These are phyloP conservation scores for Athalia rosae DNA, from an alignment of 2,888 invertebrate species.

Conservation along the genomic window DNA sequence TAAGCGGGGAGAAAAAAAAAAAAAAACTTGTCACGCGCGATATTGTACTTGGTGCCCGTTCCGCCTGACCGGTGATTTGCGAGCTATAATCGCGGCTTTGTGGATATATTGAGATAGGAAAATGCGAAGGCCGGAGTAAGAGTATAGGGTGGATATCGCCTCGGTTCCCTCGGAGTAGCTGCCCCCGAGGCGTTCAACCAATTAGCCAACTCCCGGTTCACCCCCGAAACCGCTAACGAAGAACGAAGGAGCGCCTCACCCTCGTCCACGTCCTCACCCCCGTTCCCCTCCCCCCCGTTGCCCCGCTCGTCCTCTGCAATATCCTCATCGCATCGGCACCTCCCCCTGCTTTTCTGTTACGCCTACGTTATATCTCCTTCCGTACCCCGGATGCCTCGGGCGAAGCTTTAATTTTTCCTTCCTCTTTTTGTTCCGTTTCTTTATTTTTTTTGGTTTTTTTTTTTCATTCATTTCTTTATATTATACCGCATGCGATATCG, in stretches of 20 bases:
- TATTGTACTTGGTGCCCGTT: too few relatives aligned
- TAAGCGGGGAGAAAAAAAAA: too few relatives aligned
- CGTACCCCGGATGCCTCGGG: constrained; percentile 11
- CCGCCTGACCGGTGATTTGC: background rate
- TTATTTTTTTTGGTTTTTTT: constrained; percentile 13
- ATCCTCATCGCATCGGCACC: constrained; percentile 42
- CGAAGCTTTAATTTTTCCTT: constrained; percentile 46
- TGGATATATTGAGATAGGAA: constrained; percentile 11
- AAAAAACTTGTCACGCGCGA: too few relatives aligned
- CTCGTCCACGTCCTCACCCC: background rate
- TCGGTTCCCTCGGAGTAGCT: constrained; percentile 59
- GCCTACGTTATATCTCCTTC: constrained; percentile 2
- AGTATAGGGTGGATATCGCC: constrained; percentile 55
- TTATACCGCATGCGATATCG: background rate
- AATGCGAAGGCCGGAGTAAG: constrained; percentile 1
- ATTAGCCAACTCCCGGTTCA: constrained; percentile 69
- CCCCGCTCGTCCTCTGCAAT: constrained; percentile 16
- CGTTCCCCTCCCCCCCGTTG: background rate
- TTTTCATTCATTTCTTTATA: background rate
- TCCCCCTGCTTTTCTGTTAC: constrained; percentile 21
- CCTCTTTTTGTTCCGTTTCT: constrained; percentile 40
- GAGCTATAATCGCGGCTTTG: background rate
- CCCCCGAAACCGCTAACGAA: constrained; percentile 66
- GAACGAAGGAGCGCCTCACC: constrained; percentile 55
- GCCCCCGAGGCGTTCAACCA: constrained; percentile 69